phyloP scores from a whole-genome alignment of 2,113 vertebrate species.

The Dasyprocta punctata region DNA sequence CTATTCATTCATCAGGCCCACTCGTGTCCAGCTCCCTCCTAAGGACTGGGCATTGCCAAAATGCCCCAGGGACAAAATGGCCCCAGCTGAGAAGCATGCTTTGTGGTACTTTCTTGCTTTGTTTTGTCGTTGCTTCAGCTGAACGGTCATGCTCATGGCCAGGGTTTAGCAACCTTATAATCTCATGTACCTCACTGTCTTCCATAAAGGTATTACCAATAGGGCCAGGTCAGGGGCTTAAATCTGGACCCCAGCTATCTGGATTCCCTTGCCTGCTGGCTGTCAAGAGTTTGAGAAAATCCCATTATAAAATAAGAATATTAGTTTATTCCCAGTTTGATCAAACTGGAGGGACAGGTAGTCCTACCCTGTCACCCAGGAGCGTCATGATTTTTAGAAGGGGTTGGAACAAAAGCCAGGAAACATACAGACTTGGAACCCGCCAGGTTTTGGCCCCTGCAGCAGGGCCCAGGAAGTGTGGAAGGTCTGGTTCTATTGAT shows the following conservation, averaged over 20 bases:
- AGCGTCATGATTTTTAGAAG: not conserved
- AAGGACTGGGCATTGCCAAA: not conserved
- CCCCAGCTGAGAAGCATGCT: not conserved
- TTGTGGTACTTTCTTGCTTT: too few species aligned
- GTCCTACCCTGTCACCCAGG: not conserved
- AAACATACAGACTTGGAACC: too few species aligned
- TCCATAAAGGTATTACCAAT: not conserved
- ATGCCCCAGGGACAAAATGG: too few species aligned
- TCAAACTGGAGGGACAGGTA: too few species aligned
- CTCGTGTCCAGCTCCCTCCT: not conserved
- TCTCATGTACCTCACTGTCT: not conserved
- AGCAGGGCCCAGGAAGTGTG: not conserved
- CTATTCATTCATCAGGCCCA: not conserved
- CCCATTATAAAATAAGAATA: too few species aligned
- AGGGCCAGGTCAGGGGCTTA: not conserved
- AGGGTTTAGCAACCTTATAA: not conserved
- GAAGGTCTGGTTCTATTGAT: not conserved
- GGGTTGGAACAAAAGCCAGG: not conserved
- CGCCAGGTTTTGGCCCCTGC: not conserved
- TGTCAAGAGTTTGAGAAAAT: too few species aligned
- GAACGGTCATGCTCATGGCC: not conserved
- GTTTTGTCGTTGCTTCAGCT: not conserved
- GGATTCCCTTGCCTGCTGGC: too few species aligned
- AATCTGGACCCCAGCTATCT: not conserved
- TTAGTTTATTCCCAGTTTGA: too few species aligned